Evolutionary conservation across 2,888 invertebrate genomes (phyloP).

Genomic region (Beris morrisii): DNA sequence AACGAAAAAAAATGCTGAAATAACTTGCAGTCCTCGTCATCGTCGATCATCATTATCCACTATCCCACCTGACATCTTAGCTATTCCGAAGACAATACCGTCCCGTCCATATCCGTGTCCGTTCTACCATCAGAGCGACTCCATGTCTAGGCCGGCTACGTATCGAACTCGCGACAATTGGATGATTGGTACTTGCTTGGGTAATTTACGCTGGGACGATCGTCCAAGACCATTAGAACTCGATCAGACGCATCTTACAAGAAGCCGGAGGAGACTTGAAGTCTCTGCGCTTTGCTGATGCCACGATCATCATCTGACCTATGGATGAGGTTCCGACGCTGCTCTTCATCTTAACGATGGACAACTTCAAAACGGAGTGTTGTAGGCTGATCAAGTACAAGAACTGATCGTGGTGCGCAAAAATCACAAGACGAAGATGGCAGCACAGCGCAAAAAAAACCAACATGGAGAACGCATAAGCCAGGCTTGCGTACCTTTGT

Average conservation of each 20-base stretch:
- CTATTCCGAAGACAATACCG: constrained; percentile 19
- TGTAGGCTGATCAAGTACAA: too few relatives aligned
- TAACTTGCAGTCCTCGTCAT: constrained; percentile 32
- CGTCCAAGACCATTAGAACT: not conserved
- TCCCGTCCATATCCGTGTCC: constrained; percentile 19
- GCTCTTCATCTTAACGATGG: constrained; percentile 31
- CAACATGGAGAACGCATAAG: too few relatives aligned
- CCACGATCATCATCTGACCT: constrained; percentile 21
- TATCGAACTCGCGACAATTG: constrained; percentile 13
- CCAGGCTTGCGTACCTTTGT: too few relatives aligned
- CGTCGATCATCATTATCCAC: constrained; percentile 38
- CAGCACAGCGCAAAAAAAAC: too few relatives aligned
- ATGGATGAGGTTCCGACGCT: constrained; percentile 1
- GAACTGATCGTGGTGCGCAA: too few relatives aligned
- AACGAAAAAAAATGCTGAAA: not conserved
- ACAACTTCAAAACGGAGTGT: constrained; percentile 12
- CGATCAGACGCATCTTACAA: not conserved
- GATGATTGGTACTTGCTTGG: constrained; percentile 22
- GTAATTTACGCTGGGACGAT: constrained; percentile 13
- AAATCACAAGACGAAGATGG: too few relatives aligned
- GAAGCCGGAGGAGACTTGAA: constrained; percentile 17
- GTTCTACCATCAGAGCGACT: constrained; percentile 21
- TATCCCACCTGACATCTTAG: constrained; percentile 33
- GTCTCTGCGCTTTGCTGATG: constrained; percentile 11
- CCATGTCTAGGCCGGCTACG: constrained; percentile 18